Percentiles rank a stretch among this genome's conserved stretches.
Conservation (phyloP, 2,113 vertebrate genomes). For the Marmota monax region DNA sequence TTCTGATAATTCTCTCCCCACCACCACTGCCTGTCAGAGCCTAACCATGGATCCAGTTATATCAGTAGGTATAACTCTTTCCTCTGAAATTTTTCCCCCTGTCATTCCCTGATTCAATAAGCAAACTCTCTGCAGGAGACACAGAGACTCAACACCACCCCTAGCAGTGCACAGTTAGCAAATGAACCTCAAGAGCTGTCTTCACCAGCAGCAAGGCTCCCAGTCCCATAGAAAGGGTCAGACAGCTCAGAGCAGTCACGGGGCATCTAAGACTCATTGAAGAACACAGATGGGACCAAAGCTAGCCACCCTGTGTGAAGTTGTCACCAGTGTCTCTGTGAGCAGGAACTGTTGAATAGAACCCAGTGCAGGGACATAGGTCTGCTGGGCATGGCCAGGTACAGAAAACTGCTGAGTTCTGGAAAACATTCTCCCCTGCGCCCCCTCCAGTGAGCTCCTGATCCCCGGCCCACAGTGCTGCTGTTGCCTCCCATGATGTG, state of each 20-base stretch:
- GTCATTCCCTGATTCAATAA: background rate
- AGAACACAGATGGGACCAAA: background rate
- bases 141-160: background rate
- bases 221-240: background rate
- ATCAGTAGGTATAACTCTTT: background rate
- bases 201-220: background rate
- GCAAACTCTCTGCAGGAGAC: background rate
- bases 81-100: background rate
- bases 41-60: background rate
- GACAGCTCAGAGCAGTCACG: background rate
- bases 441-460: background rate
- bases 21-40: background rate
- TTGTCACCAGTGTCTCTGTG: background rate
- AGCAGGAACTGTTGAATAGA: background rate
- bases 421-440: background rate
- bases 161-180: background rate
- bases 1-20: background rate
- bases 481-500: background rate
- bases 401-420: background rate
- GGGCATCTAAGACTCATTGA: background rate
- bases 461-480: rapidly evolving
- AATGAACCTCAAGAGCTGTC: background rate
- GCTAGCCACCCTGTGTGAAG: background rate
- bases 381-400: rapidly evolving
- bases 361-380: background rate